Conservation (phyloP, 2,113 vertebrate genomes). For the Opisthocomus hoazin region DNA sequence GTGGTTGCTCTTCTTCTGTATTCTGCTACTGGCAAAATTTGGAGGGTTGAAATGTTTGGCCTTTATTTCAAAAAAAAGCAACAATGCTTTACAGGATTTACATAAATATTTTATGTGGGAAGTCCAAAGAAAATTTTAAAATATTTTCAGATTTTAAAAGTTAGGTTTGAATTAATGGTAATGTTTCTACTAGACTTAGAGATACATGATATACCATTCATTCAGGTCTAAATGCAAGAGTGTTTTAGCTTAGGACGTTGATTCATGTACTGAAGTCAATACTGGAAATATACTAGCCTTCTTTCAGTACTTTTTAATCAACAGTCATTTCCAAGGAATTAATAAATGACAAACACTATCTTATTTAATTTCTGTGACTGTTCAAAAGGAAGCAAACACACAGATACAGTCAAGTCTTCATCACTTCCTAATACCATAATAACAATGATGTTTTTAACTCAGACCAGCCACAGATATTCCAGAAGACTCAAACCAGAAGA, state of each 20-base stretch:
- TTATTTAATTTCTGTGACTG: conserved; percentile 30
- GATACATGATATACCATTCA: neutral
- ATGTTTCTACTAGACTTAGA: neutral
- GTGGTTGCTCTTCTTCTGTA: neutral
- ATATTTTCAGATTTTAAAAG: neutral
- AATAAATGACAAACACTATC: conserved; percentile 23
- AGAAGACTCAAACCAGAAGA: neutral
- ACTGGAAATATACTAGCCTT: neutral
- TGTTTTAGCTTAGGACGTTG: neutral
- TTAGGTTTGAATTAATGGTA: neutral
- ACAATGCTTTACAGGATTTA: neutral
- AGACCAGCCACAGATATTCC: neutral
- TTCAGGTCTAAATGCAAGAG: neutral
- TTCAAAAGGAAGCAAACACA: conserved; percentile 27
- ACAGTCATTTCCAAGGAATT: conserved; percentile 29
- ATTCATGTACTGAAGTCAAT: neutral
- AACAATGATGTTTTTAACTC: neutral
- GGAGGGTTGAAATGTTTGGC: neutral
- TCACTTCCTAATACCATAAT: neutral
- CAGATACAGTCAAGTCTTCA: neutral
- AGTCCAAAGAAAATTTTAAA: neutral
- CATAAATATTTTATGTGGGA: neutral
- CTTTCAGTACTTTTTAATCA: neutral
- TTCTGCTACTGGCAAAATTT: neutral
- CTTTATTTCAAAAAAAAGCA: neutral